These are phyloP conservation scores for rat (Rattus norvegicus) DNA, from an alignment of 2,113 vertebrate genomes.

Conservation along the genomic window DNA sequence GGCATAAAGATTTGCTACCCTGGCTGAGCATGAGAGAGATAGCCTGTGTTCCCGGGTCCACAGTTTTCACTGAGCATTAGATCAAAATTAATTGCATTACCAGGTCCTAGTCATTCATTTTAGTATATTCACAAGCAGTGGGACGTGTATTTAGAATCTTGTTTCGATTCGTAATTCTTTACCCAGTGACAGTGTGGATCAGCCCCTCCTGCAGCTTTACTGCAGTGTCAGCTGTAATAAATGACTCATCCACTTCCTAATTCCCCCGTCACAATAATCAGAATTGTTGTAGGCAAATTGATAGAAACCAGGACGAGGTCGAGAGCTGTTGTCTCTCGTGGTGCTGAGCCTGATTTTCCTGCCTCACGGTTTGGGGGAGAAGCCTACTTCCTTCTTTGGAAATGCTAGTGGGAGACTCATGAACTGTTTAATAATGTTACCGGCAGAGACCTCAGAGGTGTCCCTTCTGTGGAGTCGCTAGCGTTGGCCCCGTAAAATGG, in stretches of 20 bases:
- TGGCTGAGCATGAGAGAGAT: neutral
- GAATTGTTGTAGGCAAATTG: slow-evolving; percentile 53
- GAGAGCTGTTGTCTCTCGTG: slow-evolving; percentile 8
- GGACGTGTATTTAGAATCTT: slow-evolving; percentile 54
- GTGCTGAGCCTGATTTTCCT: neutral
- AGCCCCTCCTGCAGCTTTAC: slow-evolving; percentile 53
- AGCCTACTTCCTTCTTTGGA: neutral
- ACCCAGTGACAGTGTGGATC: slow-evolving; percentile 24
- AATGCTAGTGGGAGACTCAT: neutral
- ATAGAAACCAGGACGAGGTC: slow-evolving; percentile 51
- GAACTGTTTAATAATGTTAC: neutral
- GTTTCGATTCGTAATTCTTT: slow-evolving; percentile 59
- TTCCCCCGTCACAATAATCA: slow-evolving; percentile 54
- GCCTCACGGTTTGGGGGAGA: neutral
- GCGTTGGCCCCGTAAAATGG: neutral
- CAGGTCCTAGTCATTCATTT: slow-evolving; percentile 39
- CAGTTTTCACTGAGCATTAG: neutral
- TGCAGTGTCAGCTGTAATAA: slow-evolving; percentile 45
- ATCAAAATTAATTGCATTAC: slow-evolving; percentile 49
- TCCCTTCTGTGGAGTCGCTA: neutral
- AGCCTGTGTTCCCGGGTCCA: neutral
- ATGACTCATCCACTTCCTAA: slow-evolving; percentile 35
- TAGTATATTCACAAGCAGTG: slow-evolving; percentile 59
- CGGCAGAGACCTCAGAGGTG: neutral
- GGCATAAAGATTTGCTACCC: no score